These are phyloP conservation scores for Sturmia bella DNA, from an alignment of 2,888 invertebrate genomes.

Conservation along the genomic window DNA sequence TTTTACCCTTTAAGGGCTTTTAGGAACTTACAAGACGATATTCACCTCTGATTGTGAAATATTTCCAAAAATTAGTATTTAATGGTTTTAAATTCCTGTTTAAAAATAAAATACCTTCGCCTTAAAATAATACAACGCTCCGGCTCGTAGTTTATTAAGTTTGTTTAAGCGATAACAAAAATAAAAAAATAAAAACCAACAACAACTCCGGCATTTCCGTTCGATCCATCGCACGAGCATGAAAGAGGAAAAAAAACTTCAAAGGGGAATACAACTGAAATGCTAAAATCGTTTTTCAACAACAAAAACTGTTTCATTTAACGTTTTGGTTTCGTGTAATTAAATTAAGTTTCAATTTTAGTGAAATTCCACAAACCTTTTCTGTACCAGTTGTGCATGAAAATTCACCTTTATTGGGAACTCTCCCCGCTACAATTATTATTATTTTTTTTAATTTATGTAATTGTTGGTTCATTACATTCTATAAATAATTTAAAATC, in stretches of 20 bases:
- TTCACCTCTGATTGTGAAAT: too few species aligned
- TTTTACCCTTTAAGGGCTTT: too few species aligned
- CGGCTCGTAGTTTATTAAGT: slow-evolving; percentile 29
- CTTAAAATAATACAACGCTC: not conserved
- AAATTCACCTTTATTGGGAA: not conserved
- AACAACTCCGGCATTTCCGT: slow-evolving; percentile 68
- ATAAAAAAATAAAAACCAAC: slow-evolving; percentile 43
- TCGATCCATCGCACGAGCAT: slow-evolving; percentile 41
- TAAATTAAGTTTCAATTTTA: slow-evolving; percentile 37
- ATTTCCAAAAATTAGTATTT: too few species aligned
- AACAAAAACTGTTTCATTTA: slow-evolving; percentile 26
- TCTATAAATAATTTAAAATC: slow-evolving; percentile 44
- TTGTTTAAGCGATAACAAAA: slow-evolving; percentile 54
- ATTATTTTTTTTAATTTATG: slow-evolving; percentile 18
- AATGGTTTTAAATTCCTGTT: not conserved
- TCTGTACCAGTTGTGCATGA: not conserved
- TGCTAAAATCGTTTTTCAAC: slow-evolving; percentile 2
- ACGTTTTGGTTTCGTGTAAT: slow-evolving; percentile 44
- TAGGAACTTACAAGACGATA: too few species aligned
- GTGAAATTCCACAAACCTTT: slow-evolving; percentile 15
- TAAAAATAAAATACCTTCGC: slow-evolving; percentile 31
- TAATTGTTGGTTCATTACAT: not conserved
- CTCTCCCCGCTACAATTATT: slow-evolving; percentile 40
- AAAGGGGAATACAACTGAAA: slow-evolving; percentile 42
- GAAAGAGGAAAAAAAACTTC: slow-evolving; percentile 5